These are phyloP conservation scores for Copsychus sechellarum DNA, from an alignment of 2,113 vertebrate species.

Conservation along the genomic window DNA sequence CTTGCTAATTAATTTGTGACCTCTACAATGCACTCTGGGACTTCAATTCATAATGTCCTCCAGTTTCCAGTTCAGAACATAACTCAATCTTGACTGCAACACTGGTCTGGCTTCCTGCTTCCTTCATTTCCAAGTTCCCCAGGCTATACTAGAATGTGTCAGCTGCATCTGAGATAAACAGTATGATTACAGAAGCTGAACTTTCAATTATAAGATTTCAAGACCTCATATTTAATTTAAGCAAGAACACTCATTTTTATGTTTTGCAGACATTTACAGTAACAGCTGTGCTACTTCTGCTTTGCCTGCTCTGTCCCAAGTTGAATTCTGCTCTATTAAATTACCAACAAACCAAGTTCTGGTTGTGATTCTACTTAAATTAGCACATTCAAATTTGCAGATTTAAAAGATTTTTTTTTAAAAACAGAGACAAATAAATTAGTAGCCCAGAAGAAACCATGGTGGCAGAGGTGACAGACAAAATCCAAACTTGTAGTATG, in stretches of 20 bases:
- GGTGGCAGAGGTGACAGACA: neutral
- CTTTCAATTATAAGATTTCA: conserved; percentile 2
- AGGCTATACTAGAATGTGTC: neutral
- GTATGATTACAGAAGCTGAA: neutral
- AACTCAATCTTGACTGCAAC: neutral
- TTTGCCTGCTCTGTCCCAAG: neutral
- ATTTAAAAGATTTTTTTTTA: neutral
- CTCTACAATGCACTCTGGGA: neutral
- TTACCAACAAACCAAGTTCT: neutral
- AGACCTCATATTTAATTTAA: neutral
- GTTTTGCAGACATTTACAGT: neutral
- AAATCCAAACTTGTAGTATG: neutral
- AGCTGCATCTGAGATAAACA: neutral
- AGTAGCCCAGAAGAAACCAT: neutral
- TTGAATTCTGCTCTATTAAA: neutral
- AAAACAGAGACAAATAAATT: neutral
- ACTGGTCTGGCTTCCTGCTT: neutral
- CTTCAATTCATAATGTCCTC: neutral
- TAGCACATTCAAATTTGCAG: neutral
- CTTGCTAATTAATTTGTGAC: conserved; percentile 22
- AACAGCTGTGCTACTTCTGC: neutral
- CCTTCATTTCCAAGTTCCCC: neutral
- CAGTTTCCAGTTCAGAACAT: neutral
- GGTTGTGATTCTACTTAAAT: neutral
- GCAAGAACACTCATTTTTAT: neutral